These are phyloP conservation scores for Cercopithecus hamlyni DNA, from an alignment of 2,797 vertebrate genomes.

Conservation along the genomic window DNA sequence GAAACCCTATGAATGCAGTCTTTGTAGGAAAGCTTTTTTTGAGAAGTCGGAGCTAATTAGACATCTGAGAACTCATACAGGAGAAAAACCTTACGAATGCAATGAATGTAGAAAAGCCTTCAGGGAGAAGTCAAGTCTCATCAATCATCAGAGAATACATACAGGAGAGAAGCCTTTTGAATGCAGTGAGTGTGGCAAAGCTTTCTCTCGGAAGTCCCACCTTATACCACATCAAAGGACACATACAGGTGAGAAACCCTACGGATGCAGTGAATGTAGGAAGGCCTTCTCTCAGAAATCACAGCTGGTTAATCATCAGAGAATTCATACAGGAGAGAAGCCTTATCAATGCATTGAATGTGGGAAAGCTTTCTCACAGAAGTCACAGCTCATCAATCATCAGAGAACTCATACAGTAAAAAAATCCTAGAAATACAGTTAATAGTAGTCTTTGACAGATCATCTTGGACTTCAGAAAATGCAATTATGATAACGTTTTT, in stretches of 20 bases:
- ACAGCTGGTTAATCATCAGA: constrained; percentile 72
- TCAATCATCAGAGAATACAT: constrained; percentile 82
- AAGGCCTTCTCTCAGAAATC: constrained; percentile 75
- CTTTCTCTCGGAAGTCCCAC: constrained; percentile 70
- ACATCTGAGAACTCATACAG: constrained; percentile 74
- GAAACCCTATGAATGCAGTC: constrained; percentile 71
- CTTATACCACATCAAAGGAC: constrained; percentile 75
- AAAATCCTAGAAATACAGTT: background rate
- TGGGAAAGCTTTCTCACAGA: constrained; percentile 69
- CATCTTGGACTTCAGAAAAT: background rate
- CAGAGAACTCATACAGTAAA: constrained; percentile 61
- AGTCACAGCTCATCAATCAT: constrained; percentile 74
- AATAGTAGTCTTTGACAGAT: background rate
- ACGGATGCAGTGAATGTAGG: constrained; percentile 62
- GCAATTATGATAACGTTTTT: background rate
- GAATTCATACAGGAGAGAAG: constrained; percentile 76
- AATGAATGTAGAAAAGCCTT: constrained; percentile 72
- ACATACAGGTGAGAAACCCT: constrained; percentile 75
- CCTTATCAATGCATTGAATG: constrained; percentile 65
- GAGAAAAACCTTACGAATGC: constrained; percentile 69
- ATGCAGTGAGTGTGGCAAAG: constrained; percentile 70
- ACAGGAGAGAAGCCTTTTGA: constrained; percentile 76
- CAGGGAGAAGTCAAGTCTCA: constrained; percentile 69
- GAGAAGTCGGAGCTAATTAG: constrained; percentile 75
- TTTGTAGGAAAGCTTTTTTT: constrained; percentile 76